Percentiles rank a stretch among this genome's conserved stretches.
phyloP scores from a whole-genome alignment of 2,888 invertebrate genomes.

The Pantelozetes paolii region DNA sequence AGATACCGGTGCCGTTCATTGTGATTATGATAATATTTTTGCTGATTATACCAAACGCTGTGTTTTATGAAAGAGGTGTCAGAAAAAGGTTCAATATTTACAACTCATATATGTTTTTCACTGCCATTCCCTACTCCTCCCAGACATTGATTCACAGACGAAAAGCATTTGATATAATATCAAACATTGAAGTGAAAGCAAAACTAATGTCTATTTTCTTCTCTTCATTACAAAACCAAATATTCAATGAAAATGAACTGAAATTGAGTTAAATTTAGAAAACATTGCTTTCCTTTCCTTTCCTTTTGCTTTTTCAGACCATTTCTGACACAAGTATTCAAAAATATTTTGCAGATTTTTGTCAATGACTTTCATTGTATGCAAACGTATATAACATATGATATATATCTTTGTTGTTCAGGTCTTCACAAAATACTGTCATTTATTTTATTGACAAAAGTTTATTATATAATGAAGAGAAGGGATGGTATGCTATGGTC shows the following conservation, averaged over 20 bases:
- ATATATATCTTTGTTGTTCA: slow-evolving; percentile 22
- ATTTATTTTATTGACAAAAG: slow-evolving; percentile 27
- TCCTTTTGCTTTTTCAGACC: too few relatives aligned
- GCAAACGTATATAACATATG: neutral
- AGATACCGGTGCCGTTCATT: neutral
- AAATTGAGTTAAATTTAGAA: neutral
- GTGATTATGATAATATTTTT: neutral
- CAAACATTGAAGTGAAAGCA: too few relatives aligned
- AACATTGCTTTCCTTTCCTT: too few relatives aligned
- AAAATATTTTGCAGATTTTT: neutral
- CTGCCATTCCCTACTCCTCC: too few relatives aligned
- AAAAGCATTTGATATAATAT: too few relatives aligned
- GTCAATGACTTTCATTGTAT: neutral
- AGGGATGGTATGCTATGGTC: neutral
- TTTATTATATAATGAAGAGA: slow-evolving; percentile 29
- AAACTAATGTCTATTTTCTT: too few relatives aligned
- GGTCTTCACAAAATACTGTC: neutral
- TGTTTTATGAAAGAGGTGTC: neutral
- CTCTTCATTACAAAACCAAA: too few relatives aligned
- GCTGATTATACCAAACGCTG: too few relatives aligned
- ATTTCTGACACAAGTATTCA: slow-evolving; percentile 15
- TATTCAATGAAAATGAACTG: too few relatives aligned
- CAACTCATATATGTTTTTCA: neutral
- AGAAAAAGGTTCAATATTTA: neutral
- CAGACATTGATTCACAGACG: too few relatives aligned